Conservation (phyloP, 1,140 invertebrate species). For the Radopholus similis region DNA sequence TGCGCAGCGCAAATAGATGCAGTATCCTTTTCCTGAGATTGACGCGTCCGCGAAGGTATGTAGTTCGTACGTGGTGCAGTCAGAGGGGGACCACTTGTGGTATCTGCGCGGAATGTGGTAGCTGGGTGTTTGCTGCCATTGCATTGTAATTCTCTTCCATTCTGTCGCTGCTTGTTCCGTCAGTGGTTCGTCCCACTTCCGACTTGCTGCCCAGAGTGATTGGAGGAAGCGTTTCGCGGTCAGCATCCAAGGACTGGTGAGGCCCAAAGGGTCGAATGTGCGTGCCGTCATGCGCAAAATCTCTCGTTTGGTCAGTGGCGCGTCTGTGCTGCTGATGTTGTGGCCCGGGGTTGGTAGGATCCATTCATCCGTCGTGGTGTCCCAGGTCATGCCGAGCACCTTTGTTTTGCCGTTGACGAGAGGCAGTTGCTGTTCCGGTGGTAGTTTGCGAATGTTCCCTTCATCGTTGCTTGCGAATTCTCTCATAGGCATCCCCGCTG, state of each 20-base stretch:
- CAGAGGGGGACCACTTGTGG: neutral
- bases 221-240: neutral
- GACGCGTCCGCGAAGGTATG: neutral
- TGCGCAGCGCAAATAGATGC: too few species aligned
- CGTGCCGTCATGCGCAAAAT: neutral
- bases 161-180: neutral
- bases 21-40: too few species aligned
- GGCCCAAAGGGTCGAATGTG: neutral
- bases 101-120: neutral
- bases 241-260: neutral
- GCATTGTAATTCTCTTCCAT: neutral
- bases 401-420: neutral
- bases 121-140: neutral
- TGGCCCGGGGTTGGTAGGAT: neutral
- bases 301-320: neutral
- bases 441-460: neutral
- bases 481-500: neutral
- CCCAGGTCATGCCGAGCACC: neutral
- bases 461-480: neutral
- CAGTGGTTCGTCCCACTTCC: neutral
- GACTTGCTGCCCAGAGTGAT: neutral
- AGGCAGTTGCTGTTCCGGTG: neutral
- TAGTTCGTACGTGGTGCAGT: neutral
- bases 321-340: too few species aligned
- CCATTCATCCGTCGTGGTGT: neutral